Percentiles rank a stretch among this genome's conserved stretches.
Conservation (phyloP, 2,888 invertebrate genomes). For the Calameuta idolon region DNA sequence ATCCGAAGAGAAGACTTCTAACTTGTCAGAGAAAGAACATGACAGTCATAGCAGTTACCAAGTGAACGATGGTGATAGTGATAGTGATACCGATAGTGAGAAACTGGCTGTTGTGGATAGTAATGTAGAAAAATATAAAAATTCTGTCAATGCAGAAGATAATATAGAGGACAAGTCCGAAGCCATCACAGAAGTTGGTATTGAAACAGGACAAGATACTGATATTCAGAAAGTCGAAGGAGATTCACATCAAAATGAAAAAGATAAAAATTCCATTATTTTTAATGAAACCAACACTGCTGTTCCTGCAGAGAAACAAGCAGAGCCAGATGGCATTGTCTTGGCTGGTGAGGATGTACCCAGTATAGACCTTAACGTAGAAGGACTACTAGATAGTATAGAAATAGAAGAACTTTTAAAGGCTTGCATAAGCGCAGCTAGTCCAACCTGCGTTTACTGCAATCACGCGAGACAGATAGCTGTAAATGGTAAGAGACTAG, state of each 20-base stretch:
- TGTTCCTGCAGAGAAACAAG: conserved; percentile 1
- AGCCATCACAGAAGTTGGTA: conserved; percentile 20
- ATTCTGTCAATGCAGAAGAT: conserved; percentile 11
- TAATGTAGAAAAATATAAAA: conserved; percentile 31
- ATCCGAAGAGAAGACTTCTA: conserved; percentile 37
- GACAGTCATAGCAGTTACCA: conserved; percentile 39
- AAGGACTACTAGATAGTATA: conserved; percentile 81
- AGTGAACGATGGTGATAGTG: conserved; percentile 33
- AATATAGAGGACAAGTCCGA: conserved; percentile 8
- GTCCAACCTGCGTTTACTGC: conserved; percentile 83
- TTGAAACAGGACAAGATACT: conserved; percentile 17
- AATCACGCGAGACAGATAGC: conserved; percentile 88
- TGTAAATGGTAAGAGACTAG: conserved; percentile 84
- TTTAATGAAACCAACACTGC: conserved; percentile 10
- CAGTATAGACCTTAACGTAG: conserved; percentile 78
- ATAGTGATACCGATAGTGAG: conserved; percentile 58
- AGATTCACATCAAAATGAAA: conserved; percentile 41
- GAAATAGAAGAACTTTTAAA: conserved; percentile 78
- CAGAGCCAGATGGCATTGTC: conserved; percentile 63
- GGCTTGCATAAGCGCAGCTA: conserved; percentile 79
- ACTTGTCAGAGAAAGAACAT: conserved; percentile 37
- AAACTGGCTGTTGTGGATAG: conserved; percentile 53
- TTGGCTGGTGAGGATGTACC: conserved; percentile 76
- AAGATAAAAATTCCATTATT: conserved; percentile 11
- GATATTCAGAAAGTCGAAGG: conserved; percentile 38